These are phyloP conservation scores for Lepidostoma basale DNA, from an alignment of 1,140 invertebrate species.

Conservation along the genomic window DNA sequence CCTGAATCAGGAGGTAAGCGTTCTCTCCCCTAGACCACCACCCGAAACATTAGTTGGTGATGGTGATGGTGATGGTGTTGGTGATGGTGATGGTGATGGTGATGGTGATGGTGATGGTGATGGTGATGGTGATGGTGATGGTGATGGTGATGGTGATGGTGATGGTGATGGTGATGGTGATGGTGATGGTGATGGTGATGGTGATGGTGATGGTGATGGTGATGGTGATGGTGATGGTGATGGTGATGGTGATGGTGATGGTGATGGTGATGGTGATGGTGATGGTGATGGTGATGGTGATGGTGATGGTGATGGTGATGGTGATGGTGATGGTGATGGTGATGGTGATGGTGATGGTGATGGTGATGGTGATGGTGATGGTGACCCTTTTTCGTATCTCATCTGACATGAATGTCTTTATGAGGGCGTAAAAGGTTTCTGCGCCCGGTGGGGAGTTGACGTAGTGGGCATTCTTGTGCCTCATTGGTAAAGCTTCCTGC, in stretches of 20 bases:
- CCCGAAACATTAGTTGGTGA: no score
- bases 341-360: neutral
- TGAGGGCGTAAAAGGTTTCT: slow-evolving; percentile 54
- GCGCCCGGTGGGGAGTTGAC: slow-evolving; percentile 60
- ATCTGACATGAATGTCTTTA: neutral
- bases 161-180: no score
- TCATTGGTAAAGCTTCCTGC: slow-evolving; percentile 62
- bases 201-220: no score
- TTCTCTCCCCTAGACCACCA: no score
- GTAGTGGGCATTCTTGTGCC: slow-evolving; percentile 62
- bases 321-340: neutral
- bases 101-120: no score
- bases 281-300: neutral
- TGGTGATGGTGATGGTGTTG: no score
- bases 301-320: neutral
- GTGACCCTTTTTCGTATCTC: no score
- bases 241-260: neutral
- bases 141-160: no score
- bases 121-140: no score
- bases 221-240: neutral
- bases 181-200: no score
- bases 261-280: neutral
- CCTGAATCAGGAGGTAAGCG: no score
- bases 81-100: no score
- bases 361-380: neutral